Evolutionary conservation across 2,888 invertebrate species (phyloP).

Genomic region (Agrochola macilenta): DNA sequence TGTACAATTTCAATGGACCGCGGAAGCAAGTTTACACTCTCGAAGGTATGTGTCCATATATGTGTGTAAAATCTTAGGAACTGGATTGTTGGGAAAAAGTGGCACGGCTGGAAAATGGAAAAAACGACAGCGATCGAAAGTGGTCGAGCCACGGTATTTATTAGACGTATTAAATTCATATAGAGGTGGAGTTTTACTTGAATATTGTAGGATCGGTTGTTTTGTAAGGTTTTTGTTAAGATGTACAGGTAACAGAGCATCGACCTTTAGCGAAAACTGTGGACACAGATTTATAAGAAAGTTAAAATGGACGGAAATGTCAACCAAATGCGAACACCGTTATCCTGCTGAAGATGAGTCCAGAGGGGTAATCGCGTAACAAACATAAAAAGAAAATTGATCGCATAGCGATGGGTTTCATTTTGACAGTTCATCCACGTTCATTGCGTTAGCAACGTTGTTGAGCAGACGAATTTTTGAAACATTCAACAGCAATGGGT

Average conservation of each 20-base stretch:
- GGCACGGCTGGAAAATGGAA: conserved; percentile 65
- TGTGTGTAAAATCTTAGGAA: conserved; percentile 58
- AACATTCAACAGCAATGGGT: no score
- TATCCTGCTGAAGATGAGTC: background rate
- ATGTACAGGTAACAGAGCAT: background rate
- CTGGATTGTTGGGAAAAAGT: conserved; percentile 70
- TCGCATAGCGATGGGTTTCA: no score
- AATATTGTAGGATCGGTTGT: conserved; percentile 12
- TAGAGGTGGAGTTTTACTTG: conserved; percentile 22
- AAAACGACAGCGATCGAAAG: conserved; percentile 70
- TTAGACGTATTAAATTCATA: conserved; percentile 40
- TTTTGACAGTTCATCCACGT: no score
- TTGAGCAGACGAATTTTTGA: no score
- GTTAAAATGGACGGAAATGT: background rate
- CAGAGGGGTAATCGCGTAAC: no score
- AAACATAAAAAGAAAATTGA: no score
- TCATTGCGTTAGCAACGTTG: no score
- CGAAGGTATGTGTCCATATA: conserved; percentile 63
- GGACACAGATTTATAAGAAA: background rate
- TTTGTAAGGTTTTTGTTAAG: conserved; percentile 9
- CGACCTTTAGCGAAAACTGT: background rate
- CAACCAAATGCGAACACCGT: background rate
- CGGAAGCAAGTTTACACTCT: conserved; percentile 41
- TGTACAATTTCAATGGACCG: conserved; percentile 40
- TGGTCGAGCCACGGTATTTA: conserved; percentile 59